Evolutionary conservation across 2,888 invertebrate species (phyloP).

Genomic region (Linyphia triangularis): DNA sequence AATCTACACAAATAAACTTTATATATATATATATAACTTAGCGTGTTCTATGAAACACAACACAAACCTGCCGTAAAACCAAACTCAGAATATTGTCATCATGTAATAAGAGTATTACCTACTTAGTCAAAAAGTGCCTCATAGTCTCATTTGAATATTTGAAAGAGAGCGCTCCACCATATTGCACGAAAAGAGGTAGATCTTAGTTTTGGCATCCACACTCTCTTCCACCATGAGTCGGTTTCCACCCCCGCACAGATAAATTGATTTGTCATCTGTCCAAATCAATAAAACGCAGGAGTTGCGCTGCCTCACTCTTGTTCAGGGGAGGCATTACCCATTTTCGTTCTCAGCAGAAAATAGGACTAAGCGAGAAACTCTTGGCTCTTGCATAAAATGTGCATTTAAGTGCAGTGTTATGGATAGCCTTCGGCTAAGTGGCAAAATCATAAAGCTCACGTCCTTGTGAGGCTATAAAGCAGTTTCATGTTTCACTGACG

Average conservation of each 20-base stretch:
- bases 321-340: neutral
- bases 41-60: too few species aligned
- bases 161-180: too few species aligned
- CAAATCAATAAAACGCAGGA: constrained; percentile 21
- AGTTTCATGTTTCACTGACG: neutral
- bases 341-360: too few species aligned
- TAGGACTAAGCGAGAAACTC: neutral
- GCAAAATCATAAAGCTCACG: constrained; percentile 11
- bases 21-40: too few species aligned
- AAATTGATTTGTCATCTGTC: constrained; percentile 22
- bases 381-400: neutral
- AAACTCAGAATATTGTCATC: too few species aligned
- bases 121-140: too few species aligned
- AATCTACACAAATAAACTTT: too few species aligned
- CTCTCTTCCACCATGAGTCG: neutral
- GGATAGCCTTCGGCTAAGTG: neutral
- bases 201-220: neutral
- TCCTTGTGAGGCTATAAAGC: neutral
- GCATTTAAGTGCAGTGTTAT: neutral
- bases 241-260: constrained; percentile 1
- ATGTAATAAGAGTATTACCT: too few species aligned
- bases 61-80: too few species aligned
- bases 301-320: neutral
- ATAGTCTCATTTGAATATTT: too few species aligned
- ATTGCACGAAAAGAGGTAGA: too few species aligned